phyloP scores from a whole-genome alignment of 2,888 invertebrate species.

The Caenorhabditis plicata region DNA sequence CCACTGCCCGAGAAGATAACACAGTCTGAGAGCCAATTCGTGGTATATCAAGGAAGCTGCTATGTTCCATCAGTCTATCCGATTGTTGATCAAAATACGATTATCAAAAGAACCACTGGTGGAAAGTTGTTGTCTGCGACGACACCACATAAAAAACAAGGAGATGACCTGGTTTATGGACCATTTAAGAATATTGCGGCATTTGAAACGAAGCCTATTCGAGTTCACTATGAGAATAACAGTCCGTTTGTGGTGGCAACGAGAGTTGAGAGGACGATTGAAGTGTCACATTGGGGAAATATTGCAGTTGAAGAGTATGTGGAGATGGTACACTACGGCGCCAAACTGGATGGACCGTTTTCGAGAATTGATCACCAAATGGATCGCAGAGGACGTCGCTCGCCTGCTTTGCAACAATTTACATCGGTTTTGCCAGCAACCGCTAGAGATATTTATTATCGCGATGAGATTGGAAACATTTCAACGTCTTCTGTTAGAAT shows the following conservation, averaged over 20 bases:
- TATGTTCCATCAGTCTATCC: slow-evolving; percentile 83
- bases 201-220: slow-evolving; percentile 73
- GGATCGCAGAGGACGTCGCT: slow-evolving; percentile 79
- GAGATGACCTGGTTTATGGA: slow-evolving; percentile 83
- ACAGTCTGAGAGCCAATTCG: slow-evolving; percentile 90
- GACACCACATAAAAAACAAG: slow-evolving; percentile 76
- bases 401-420: slow-evolving; percentile 87
- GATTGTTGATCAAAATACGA: slow-evolving; percentile 80
- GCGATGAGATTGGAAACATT: slow-evolving; percentile 96
- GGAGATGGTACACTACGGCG: slow-evolving; percentile 88
- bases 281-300: slow-evolving; percentile 94
- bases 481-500: slow-evolving; percentile 90
- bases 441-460: slow-evolving; percentile 92
- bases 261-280: slow-evolving; percentile 79
- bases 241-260: slow-evolving; percentile 92
- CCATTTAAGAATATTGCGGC: slow-evolving; percentile 79
- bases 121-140: slow-evolving; percentile 40
- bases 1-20: slow-evolving; percentile 86
- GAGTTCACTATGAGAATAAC: slow-evolving; percentile 92
- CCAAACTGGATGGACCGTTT: slow-evolving; percentile 78
- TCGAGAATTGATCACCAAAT: slow-evolving; percentile 96
- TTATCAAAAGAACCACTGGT: slow-evolving; percentile 70
- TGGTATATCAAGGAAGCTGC: slow-evolving; percentile 82
- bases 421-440: slow-evolving; percentile 78
- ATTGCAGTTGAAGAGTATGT: slow-evolving; percentile 93